Conservation (phyloP, 2,888 invertebrate genomes). For the Troides aeacus region DNA sequence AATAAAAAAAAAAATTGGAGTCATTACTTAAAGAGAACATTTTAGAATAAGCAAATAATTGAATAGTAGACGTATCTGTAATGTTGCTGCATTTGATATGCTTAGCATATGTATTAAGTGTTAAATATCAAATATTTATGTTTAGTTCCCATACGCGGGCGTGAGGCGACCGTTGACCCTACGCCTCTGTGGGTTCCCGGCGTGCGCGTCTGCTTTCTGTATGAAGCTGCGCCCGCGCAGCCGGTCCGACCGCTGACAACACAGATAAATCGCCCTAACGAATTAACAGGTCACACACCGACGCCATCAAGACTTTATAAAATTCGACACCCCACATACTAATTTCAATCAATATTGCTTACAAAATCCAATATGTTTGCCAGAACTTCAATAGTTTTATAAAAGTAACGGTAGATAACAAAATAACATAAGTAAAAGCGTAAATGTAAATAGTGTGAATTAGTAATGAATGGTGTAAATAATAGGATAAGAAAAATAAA, state of each 20-base stretch:
- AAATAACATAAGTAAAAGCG: too few species aligned
- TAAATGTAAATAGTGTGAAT: too few species aligned
- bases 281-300: constrained; percentile 15
- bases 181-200: constrained; percentile 46
- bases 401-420: too few species aligned
- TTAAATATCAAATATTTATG: constrained; percentile 79
- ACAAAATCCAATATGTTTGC: neutral
- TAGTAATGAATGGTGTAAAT: too few species aligned
- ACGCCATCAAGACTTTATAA: constrained; percentile 20
- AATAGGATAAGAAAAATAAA: too few species aligned
- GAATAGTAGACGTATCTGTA: neutral
- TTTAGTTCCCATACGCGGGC: constrained; percentile 72
- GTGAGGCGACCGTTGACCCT: constrained; percentile 75
- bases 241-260: constrained; percentile 34
- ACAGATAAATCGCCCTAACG: constrained; percentile 15
- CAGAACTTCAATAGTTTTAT: neutral
- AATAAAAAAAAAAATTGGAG: neutral
- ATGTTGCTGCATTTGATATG: constrained; percentile 60
- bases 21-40: neutral
- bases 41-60: neutral
- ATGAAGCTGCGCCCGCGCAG: constrained; percentile 35
- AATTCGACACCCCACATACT: constrained; percentile 7
- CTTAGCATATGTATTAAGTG: constrained; percentile 77
- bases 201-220: constrained; percentile 62
- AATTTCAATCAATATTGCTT: constrained; percentile 1